Evolutionary conservation across 2,888 invertebrate genomes (phyloP).

Genomic region (Agonopterix subpropinquella): DNA sequence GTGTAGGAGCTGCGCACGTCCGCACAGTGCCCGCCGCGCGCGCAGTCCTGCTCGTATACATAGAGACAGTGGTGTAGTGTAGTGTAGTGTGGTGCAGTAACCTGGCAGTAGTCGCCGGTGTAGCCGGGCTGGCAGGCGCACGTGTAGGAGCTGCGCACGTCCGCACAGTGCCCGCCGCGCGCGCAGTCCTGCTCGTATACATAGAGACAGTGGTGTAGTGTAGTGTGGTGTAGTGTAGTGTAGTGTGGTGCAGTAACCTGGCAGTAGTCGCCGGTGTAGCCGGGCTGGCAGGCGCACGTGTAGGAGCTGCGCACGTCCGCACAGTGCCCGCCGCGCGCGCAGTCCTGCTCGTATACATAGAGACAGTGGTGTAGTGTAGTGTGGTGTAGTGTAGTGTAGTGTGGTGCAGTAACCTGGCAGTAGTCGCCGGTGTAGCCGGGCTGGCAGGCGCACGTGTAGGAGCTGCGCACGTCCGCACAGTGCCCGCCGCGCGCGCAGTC

Average conservation of each 20-base stretch:
- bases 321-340: slow-evolving; percentile 77
- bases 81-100: slow-evolving; percentile 9
- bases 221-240: slow-evolving; percentile 22
- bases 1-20: slow-evolving; percentile 77
- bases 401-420: slow-evolving; percentile 71
- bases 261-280: slow-evolving; percentile 89
- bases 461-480: slow-evolving; percentile 63
- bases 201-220: too few relatives aligned
- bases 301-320: slow-evolving; percentile 75
- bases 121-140: slow-evolving; percentile 89
- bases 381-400: slow-evolving; percentile 22
- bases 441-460: slow-evolving; percentile 87
- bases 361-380: slow-evolving; percentile 33
- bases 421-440: slow-evolving; percentile 87
- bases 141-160: slow-evolving; percentile 77
- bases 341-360: slow-evolving; percentile 84
- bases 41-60: slow-evolving; percentile 84
- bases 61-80: too few relatives aligned
- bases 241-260: slow-evolving; percentile 29
- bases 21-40: slow-evolving; percentile 73
- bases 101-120: slow-evolving; percentile 84
- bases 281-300: slow-evolving; percentile 85
- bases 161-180: slow-evolving; percentile 73
- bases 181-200: slow-evolving; percentile 84
- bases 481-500: slow-evolving; percentile 81